Base-by-base conservation (phyloP, 2,113 vertebrate genomes). In the Thomomys bottae region DNA sequence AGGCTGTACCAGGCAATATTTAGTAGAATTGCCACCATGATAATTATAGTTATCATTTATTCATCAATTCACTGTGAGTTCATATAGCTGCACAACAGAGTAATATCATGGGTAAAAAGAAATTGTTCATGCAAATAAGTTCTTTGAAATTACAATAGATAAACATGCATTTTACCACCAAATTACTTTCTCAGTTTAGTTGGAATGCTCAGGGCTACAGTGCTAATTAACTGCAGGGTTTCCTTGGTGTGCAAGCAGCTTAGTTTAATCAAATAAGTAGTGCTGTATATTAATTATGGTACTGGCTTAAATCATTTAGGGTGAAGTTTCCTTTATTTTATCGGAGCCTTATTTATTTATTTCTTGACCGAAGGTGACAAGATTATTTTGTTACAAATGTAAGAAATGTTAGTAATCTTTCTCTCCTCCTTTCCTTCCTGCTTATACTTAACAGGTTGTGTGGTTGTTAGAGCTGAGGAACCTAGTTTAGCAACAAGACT, bases 261-360 rank as follows among this genome's bases (percentile, higher is more conserved):
- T 89, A 91, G 79, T 95, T 96, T 97, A 97, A 96, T 97, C 97
- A 97, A 96, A 96, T 97, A 88, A 95, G 77, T 89, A 94, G 38
- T 26, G 45, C 38, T 82, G 54, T 94, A 96, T 97, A 97, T 97
- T 95, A 96, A 95, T 96, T 96, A 96, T 94, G 61, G 88, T 95
- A 68, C 76, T 94, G 67, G 54, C 18, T 97, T 96, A 97, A 96
- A 96, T 96, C 96, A 97, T 96, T 97, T 78, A 95, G 75, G 79
- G 64, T 59, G 63, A 15, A 93, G 82, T 92, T 91, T 79, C 54
- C 87, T 80, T 95, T 96, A 17, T 17, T 54, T 73, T 96, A 80
- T 87, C 40, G 95, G 93, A 94, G 45, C 6, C 2, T 72, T 95
- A 90, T 92, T 91, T 94, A 64, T 81, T 88, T 76, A 83, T 49